Evolutionary conservation across 2,113 vertebrate genomes (phyloP).

Genomic region (Phrynosoma platyrhinos): DNA sequence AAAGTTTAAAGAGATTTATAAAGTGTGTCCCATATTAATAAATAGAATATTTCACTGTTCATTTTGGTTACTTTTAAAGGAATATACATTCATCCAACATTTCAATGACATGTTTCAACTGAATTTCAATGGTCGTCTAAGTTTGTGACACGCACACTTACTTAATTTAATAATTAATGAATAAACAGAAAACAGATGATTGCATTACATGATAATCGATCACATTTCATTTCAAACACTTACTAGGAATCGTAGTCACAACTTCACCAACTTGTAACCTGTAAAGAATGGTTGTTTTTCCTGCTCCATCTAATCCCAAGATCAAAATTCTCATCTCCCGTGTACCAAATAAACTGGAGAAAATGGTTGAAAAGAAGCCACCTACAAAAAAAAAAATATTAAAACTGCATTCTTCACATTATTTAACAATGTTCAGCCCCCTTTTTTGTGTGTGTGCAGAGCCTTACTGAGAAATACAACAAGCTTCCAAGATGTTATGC

Average conservation of each 20-base stretch:
- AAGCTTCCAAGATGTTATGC: background rate
- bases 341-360: constrained; percentile 94
- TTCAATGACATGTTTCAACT: background rate
- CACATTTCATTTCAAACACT: constrained; percentile 60
- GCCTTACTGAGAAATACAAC: background rate
- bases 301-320: constrained; percentile 95
- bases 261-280: constrained; percentile 97
- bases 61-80: background rate
- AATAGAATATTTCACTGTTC: background rate
- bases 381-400: constrained; percentile 76
- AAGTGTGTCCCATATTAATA: background rate
- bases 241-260: constrained; percentile 98
- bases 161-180: background rate
- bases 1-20: background rate
- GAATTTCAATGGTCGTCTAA: background rate
- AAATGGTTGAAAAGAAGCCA: constrained; percentile 94
- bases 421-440: background rate
- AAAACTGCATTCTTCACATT: constrained; percentile 21
- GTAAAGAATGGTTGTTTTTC: constrained; percentile 98
- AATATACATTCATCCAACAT: background rate
- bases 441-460: too few relatives aligned
- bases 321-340: constrained; percentile 99
- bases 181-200: background rate
- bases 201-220: background rate
- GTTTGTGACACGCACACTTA: background rate